Evolutionary conservation across 2,113 vertebrate genomes (phyloP).

Genomic region (Cinclus mexicanus): DNA sequence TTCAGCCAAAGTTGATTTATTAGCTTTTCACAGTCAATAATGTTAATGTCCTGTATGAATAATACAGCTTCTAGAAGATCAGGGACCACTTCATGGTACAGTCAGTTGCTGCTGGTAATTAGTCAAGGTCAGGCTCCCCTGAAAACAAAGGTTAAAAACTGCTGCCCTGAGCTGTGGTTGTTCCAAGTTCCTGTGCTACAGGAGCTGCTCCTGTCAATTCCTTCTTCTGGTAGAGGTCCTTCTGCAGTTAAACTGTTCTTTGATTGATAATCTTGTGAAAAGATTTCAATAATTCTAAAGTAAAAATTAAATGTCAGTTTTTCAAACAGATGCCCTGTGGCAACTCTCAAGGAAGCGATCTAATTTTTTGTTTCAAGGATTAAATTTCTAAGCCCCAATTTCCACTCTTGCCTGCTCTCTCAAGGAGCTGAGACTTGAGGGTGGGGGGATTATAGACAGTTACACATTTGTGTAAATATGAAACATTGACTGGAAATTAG

Average conservation of each 20-base stretch:
- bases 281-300: neutral
- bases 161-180: neutral
- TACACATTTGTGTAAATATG: neutral
- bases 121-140: neutral
- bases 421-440: neutral
- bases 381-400: neutral
- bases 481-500: neutral
- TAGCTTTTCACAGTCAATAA: neutral
- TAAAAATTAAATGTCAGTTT: neutral
- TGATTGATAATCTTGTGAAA: neutral
- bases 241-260: neutral
- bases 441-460: neutral
- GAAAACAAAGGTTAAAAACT: neutral
- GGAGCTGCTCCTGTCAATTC: neutral
- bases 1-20: neutral
- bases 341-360: neutral
- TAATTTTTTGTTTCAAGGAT: neutral
- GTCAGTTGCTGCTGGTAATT: neutral
- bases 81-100: neutral
- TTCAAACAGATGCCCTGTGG: neutral
- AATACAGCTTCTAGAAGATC: neutral
- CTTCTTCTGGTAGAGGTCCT: neutral
- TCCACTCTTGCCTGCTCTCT: neutral
- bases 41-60: neutral
- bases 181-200: neutral